Evolutionary conservation across 2,113 vertebrate genomes (phyloP), one percentile per base, ranked within the genome.

Genomic region (Lycocorax pyrrhopterus): DNA sequence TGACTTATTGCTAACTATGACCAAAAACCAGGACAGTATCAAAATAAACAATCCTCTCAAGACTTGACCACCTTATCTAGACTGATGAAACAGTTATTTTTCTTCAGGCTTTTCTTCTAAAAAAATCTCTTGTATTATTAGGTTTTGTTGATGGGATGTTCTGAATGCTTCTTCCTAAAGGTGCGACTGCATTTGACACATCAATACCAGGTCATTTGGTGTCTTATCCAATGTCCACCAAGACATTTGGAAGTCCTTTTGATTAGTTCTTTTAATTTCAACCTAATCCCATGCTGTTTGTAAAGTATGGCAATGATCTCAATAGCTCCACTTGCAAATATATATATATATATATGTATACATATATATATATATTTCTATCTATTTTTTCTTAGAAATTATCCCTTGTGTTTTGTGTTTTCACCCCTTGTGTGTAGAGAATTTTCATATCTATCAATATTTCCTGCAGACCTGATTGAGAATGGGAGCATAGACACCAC

Each of bases 231-330:
- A 93, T 95, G 95, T 94, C 94, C 47, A 73, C 49, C 73, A 66
- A 95, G 90, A 62, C 89, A 93, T 88, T 83, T 96, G 92, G 94
- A 94, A 95, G 75, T 95, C 85, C 32, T 96, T 95, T 84, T 91
- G 44, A 92, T 95, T 55, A 89, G 35, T 93, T 95, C n/a, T 94
- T 93, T 93, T 93, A 91, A 94, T 96, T 94, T 95, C 66, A 95
- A 82, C 39, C 63, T 92, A 95, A 95, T 63, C 53, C 90, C 95
- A 97, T 97, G 96, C 96, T 97, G 96, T 95, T 95, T 89, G 87
- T 96, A 75, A 84, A 79, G 53, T 91, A 96, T 88, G 95, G 93
- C 93, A 96, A 97, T 85, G 92, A 92, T 94, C 94, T 96, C 78
- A 88, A 87, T 95, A 90, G 56, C 37, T 96, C 84, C 75, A 92